phyloP scores from a whole-genome alignment of 1,140 invertebrate genomes.

The Amphibalanus amphitrite region DNA sequence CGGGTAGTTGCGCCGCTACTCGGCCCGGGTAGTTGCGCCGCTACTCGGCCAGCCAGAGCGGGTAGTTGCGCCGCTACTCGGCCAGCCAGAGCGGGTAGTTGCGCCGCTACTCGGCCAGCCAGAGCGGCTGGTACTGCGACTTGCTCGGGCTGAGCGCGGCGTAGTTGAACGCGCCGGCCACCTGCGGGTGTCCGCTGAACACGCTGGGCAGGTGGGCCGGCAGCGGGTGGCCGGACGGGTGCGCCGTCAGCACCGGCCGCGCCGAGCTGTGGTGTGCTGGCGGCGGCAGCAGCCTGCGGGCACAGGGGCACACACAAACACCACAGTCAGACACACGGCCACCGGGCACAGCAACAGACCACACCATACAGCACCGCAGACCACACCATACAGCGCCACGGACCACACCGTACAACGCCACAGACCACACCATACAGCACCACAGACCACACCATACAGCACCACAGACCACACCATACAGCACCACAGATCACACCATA shows the following conservation, averaged over 20 bases:
- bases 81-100: no score
- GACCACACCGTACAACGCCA: no score
- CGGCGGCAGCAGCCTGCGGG: constrained; percentile 37
- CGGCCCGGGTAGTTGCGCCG: no score
- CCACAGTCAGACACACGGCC: not conserved
- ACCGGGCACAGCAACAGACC: not conserved
- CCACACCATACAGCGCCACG: no score
- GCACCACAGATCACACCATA: no score
- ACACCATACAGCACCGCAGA: no score
- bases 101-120: constrained; percentile 63
- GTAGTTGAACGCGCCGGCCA: constrained; percentile 33
- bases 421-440: no score
- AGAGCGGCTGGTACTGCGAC: constrained; percentile 49
- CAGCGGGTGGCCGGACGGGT: constrained; percentile 45
- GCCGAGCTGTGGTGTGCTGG: constrained; percentile 63
- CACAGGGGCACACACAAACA: not conserved
- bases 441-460: no score
- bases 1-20: no score
- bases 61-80: no score
- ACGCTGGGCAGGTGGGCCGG: constrained; percentile 56
- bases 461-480: no score
- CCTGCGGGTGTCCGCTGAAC: constrained; percentile 44
- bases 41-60: no score
- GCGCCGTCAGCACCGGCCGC: constrained; percentile 49
- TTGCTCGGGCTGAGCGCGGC: constrained; percentile 52